Base-by-base conservation (phyloP, 1,140 invertebrate species). In the Telenomus remus region DNA sequence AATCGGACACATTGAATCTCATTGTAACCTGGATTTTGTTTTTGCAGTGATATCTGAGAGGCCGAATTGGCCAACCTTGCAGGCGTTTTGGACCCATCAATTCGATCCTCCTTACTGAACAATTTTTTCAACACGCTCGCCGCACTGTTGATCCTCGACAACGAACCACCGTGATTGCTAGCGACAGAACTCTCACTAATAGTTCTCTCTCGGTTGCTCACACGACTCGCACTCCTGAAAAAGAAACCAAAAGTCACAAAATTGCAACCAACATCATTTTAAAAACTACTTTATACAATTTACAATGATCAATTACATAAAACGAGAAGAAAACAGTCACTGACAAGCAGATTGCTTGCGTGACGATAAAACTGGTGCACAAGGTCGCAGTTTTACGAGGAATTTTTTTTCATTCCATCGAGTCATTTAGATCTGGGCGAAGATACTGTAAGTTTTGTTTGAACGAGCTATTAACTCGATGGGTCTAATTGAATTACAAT, bases 111-210 rank as follows among this genome's bases (percentile, higher is more conserved):
- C 44, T 92, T 91, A 44, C 91, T 94, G 72, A 95, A 94, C 43
- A 96, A 85, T 76, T 92, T 88, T 64, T 92, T 94, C 0, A 96
- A 82, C 71, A 94, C 92, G 9, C 91, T 94, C 0, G 94, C 93
- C 7, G 95, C 93, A 59, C 87, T 88, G 61, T 91, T 93, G 0
- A 93, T 91, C 27, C 94, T 85, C 0, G 92, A 90, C 60, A 95
- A 89, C 0, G 93, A 92, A 6, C 90, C 89, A 19, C 84, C 85
- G 0, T 87, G 75, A 49, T 85, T 88, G 33, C 87, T 88, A 0
- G 84, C 57, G 0, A 84, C 84, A 0, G 86, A 88, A 6, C 86
- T 84, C 10, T 70, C 72, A 14, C 81, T 87, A 2, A 85, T 53
- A 1, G 80, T 82, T 11, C 87, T 81, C 11, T 87, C 87, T 5